These are phyloP conservation scores for Willisornis vidua DNA, from an alignment of 2,113 vertebrate genomes.

Conservation along the genomic window DNA sequence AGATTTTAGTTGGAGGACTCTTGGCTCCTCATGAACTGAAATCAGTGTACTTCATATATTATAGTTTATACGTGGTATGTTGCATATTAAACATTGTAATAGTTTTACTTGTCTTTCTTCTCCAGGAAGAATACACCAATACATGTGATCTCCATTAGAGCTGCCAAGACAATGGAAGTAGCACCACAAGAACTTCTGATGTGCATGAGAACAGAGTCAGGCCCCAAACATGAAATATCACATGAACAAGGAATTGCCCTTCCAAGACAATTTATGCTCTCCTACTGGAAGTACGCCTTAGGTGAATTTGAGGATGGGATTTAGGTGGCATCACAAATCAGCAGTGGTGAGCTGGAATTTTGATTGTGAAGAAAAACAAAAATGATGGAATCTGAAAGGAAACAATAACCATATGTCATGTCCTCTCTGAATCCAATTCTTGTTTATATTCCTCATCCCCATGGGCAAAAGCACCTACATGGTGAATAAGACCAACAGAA, in stretches of 20 bases:
- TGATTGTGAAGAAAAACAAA: background rate
- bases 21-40: background rate
- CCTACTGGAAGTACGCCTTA: background rate
- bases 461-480: background rate
- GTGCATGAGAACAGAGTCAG: background rate
- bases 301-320: background rate
- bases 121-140: background rate
- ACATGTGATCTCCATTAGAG: background rate
- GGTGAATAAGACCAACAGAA: background rate
- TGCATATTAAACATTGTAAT: background rate
- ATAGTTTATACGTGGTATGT: background rate
- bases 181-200: background rate
- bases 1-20: background rate
- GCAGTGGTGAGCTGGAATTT: background rate
- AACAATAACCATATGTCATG: background rate
- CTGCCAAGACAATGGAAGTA: background rate
- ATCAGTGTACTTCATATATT: background rate
- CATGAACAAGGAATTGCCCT: background rate
- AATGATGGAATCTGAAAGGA: background rate
- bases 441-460: background rate
- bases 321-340: background rate
- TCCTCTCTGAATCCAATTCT: background rate
- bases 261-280: background rate
- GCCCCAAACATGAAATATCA: background rate
- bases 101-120: background rate